Evolutionary conservation across 2,113 vertebrate species (phyloP), one percentile per base, ranked within the genome.

Genomic region (Myxocyprinus asiaticus): DNA sequence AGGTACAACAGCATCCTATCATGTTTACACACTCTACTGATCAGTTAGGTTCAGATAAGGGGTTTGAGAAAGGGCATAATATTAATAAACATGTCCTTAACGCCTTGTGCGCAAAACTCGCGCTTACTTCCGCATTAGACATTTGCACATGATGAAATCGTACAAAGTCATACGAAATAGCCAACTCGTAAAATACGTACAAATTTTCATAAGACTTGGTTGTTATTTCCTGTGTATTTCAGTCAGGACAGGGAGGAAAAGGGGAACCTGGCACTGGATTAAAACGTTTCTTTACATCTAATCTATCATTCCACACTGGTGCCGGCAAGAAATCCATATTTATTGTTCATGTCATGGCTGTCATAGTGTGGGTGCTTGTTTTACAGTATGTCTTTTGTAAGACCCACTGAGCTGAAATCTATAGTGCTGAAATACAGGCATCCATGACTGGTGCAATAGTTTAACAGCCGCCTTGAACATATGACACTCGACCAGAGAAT

Each of bases 321-420:
- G 85, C 84, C 80, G 48, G 74, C 58, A 80, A 83, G 87, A 90
- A 82, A 86, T 87, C 78, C 67, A 33, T 86, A 89, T 92, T 92
- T 91, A 92, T 92, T 88, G 83, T 90, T 68, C 86, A 84, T 88
- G 91, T 93, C 93, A 91, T 78, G 84, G 84, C 88, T 91, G 92
- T 92, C 93, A 89, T 90, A 84, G 77, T 77, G 67, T 45, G 84
- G 64, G 84, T 78, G 88, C 85, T 84, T 78, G 72, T 67, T 87
- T 83, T 86, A 90, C 89, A 85, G 86, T 85, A 50, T 83, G 77
- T 66, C 83, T 88, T 91, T 87, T 86, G 90, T 89, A 84, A 86
- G 75, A 81, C 85, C 76, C 58, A 69, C 59, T 55, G 76, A 51
- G 78, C 82, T 78, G 81, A n/a, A 63, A 80, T 80, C 82, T 76